These are phyloP conservation scores for Pangasius djambal DNA, from an alignment of 2,797 vertebrate species.

Conservation along the genomic window DNA sequence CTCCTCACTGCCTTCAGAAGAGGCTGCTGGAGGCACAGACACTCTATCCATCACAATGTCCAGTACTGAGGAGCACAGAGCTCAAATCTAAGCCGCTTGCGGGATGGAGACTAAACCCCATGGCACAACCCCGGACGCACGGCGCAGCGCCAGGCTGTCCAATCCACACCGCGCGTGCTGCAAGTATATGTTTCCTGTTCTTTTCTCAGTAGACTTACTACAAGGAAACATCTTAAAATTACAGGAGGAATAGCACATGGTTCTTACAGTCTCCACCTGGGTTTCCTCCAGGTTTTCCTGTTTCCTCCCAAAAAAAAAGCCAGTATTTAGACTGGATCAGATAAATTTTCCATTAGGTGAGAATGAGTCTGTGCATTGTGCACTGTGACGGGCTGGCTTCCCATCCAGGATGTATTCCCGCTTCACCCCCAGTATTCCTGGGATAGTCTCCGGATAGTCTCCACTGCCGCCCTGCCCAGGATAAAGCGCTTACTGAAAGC, in stretches of 20 bases:
- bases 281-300: not conserved
- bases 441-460: not conserved
- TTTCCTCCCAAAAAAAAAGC: not conserved
- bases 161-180: not conserved
- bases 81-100: not conserved
- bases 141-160: not conserved
- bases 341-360: not conserved
- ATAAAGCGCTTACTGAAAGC: not conserved
- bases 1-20: constrained; percentile 24
- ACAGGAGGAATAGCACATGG: not conserved
- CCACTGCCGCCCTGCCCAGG: not conserved
- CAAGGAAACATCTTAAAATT: not conserved
- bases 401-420: not conserved
- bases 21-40: constrained; percentile 28
- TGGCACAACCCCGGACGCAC: not conserved
- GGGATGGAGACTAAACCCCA: not conserved
- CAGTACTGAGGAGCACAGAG: not conserved
- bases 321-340: not conserved
- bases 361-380: not conserved
- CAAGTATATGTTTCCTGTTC: not conserved
- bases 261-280: not conserved
- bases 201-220: not conserved
- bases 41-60: constrained; percentile 32
- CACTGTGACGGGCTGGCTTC: not conserved
- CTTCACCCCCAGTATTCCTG: not conserved